Percentiles rank a stretch among this genome's conserved stretches.
Evolutionary conservation across 2,888 invertebrate genomes (phyloP).

Genomic region (Agrotis ipsilon): DNA sequence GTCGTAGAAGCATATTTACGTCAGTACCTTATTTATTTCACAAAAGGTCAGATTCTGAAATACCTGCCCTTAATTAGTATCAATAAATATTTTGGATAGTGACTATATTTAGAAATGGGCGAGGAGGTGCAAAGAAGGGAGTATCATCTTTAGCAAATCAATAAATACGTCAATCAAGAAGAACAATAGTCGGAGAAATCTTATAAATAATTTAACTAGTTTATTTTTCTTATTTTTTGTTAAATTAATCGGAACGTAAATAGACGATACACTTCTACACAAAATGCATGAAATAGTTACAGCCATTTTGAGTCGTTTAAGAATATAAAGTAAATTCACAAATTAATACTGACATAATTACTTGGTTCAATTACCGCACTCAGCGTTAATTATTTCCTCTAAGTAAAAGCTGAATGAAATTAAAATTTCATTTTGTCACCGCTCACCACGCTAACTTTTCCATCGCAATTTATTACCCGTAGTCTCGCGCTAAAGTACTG

Average conservation of each 20-base stretch:
- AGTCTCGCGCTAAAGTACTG: slow-evolving; percentile 15
- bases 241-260: neutral
- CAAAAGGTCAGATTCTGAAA: slow-evolving; percentile 23
- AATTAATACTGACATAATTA: slow-evolving; percentile 8
- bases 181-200: neutral
- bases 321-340: neutral
- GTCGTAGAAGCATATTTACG: slow-evolving; percentile 2
- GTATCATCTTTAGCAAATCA: neutral
- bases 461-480: slow-evolving; percentile 25
- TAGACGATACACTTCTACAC: no score
- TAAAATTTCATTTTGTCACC: slow-evolving; percentile 30
- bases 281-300: no score
- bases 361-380: slow-evolving; percentile 16
- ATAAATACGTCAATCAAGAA: neutral
- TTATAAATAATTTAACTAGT: no score
- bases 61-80: slow-evolving; percentile 6
- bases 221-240: neutral
- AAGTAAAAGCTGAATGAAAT: slow-evolving; percentile 35
- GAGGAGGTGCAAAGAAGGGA: neutral
- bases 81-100: slow-evolving; percentile 23
- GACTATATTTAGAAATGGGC: slow-evolving; percentile 13
- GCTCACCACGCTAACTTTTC: slow-evolving; percentile 16
- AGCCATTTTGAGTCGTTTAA: no score
- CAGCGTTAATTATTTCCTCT: slow-evolving; percentile 21
- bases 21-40: slow-evolving; percentile 5